phyloP scores from a whole-genome alignment of 2,113 vertebrate genomes.

The Nothoprocta perdicaria region DNA sequence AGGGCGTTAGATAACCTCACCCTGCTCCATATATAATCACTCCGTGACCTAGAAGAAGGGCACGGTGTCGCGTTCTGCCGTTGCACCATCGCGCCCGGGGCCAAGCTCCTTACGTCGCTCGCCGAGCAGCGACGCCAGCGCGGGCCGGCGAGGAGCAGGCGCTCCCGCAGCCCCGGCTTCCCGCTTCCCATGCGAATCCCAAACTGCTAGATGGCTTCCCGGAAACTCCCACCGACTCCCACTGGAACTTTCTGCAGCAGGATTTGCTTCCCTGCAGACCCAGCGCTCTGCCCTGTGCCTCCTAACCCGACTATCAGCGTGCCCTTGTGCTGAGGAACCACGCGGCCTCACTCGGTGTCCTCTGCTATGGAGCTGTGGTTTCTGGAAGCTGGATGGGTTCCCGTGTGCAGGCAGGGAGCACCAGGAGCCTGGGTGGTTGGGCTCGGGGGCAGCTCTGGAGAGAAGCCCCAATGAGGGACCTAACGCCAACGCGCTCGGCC shows the following conservation, averaged over 20 bases:
- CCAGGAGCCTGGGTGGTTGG: too few relatives aligned
- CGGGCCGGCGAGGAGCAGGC: background rate
- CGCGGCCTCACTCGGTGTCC: background rate
- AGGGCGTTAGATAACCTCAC: background rate
- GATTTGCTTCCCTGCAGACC: background rate
- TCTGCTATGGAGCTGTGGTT: background rate
- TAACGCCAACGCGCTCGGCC: too few relatives aligned
- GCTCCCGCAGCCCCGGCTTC: background rate
- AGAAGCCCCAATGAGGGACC: too few relatives aligned
- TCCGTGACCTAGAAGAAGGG: background rate
- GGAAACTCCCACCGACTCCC: background rate
- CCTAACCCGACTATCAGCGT: accelerated
- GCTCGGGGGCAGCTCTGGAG: too few relatives aligned
- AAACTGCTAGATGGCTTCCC: constrained; percentile 71
- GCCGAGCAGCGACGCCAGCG: accelerated
- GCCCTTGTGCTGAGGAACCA: accelerated
- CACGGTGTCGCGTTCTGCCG: background rate
- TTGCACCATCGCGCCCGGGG: accelerated
- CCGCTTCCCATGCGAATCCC: background rate
- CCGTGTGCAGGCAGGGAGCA: too few relatives aligned
- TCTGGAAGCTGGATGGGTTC: background rate
- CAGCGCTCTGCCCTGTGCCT: background rate
- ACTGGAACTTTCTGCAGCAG: constrained; percentile 36
- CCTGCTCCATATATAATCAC: background rate
- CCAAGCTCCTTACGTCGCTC: background rate